Percentiles rank a stretch among this genome's conserved stretches.
Evolutionary conservation across 2,113 vertebrate species (phyloP).

Genomic region (Aptenodytes forsteri): DNA sequence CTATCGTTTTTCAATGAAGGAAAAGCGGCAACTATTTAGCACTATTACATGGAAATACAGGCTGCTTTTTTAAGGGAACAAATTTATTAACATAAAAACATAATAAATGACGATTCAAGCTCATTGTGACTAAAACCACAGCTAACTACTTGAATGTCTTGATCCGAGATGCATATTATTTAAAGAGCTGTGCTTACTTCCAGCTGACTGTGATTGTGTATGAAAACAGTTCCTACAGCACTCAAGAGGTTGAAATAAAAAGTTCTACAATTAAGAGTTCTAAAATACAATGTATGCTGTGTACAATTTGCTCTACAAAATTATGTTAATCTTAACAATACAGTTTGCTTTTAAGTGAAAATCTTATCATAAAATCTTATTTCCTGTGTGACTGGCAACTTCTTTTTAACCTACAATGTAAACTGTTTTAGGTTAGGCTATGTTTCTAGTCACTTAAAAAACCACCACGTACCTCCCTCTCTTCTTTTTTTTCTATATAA

Average conservation of each 20-base stretch:
- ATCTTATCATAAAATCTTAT: neutral
- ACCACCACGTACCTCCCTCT: rapidly evolving
- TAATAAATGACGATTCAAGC: neutral
- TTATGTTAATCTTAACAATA: neutral
- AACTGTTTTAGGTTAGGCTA: neutral
- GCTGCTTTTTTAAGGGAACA: neutral
- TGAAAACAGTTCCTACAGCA: neutral
- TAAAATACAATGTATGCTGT: neutral
- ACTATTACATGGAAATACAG: neutral
- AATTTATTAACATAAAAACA: neutral
- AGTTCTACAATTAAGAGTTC: neutral
- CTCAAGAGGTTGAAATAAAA: neutral
- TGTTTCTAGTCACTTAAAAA: neutral
- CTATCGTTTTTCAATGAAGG: neutral
- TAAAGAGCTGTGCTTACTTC: neutral
- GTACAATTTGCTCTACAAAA: neutral
- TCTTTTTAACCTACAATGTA: neutral
- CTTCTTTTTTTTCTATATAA: neutral
- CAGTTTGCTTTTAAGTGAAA: neutral
- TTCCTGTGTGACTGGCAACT: neutral
- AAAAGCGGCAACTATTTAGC: neutral
- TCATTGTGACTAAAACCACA: neutral
- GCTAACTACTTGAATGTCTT: neutral
- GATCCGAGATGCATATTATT: neutral
- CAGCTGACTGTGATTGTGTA: neutral